Base-by-base conservation (phyloP, 1,140 invertebrate species). In the Zophobas atratus region DNA sequence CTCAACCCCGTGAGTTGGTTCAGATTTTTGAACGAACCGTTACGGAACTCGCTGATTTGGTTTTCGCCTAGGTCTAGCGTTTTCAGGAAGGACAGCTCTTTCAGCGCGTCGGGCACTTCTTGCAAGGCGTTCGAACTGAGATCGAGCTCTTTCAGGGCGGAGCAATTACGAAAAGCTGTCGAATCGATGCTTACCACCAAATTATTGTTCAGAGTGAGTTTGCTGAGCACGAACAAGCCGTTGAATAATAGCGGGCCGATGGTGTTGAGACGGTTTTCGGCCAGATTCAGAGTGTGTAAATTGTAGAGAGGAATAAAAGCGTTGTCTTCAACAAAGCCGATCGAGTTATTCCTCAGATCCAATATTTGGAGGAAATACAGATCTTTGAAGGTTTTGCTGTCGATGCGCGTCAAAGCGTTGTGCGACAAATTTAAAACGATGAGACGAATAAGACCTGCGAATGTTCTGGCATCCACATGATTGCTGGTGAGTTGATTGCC, bases 111-210 rank as follows among this genome's bases (percentile, higher is more conserved):
- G 1, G 97, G 97, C 43, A 98, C 92, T 57, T 92, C 89, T 60
- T 91, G 88, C 60, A 98, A 86, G 79, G 93, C 91, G 88, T 98
- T 98, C 20, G 94, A 93, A 83, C 95, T 94, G 34, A 98, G 88
- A 88, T 97, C 95, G 1, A 99, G 87, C 82, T 97, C 95, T 86
- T 95, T 95, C n/a, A 98, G 88, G 81, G 94, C 94, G 1, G 95
- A 96, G 83, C 95, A 95, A 87, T 97, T 98, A 86, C 92, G 92
- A 83, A 97, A 97, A n/a, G 96, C 93, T 80, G 94, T 92, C 6
- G 90, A 88, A 85, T 96, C 94, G 76, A 97, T 90, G 78, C 88
- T 92, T n/a, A 92, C 91, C 8, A 98, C 91, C 72, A 93, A 88
- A 88, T 97, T 97, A 79, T 94, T 94, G 82, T 96, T 96, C 0